Base-by-base conservation (phyloP, 2,888 invertebrate genomes). In the Bugulina stolonifera region DNA sequence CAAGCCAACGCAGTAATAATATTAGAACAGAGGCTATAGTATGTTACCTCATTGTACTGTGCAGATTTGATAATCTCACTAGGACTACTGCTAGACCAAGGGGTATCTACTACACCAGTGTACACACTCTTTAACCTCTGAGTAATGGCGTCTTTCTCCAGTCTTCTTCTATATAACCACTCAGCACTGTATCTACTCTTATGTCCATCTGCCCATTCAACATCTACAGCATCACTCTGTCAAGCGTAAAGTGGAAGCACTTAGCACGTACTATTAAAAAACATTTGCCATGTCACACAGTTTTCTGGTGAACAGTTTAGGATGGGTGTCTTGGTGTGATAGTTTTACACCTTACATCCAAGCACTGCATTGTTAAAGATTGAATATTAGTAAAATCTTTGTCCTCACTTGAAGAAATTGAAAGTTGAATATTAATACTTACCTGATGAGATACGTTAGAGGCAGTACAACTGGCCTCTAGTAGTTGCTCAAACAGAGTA, bases 191-290 rank as follows among this genome's bases (percentile, higher is more conserved):
- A 57, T 3, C 14, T 5, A 57, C 57, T 57, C 23, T 57, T 5
- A 57, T 57, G 57, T 23, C 57, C 57, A 57, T 57, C 57, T 25
- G 5, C 5, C 57, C 57, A 57, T n/a, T 57, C 57, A 57, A 57
- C 25, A 25, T 3, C 14, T 57, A 57, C n/a, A 57, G n/a, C 25
- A 22, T 57, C 57, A 57, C n/a, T 14, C 57, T 57, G 25, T 23
- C 14, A 57, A n/a, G n/a, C n/a, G n/a, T n/a, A n/a, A n/a, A n/a
- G n/a, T n/a, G n/a, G n/a, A n/a, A n/a, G n/a, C n/a, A n/a, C n/a
- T n/a, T n/a, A n/a, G n/a, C n/a, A n/a, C n/a, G n/a, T n/a, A n/a
- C n/a, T n/a, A n/a, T n/a, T n/a, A n/a, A n/a, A n/a, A n/a, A n/a
- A n/a, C n/a, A n/a, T n/a, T n/a, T n/a, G n/a, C n/a, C n/a, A n/a